Base-by-base conservation (phyloP, 2,888 invertebrate species). In the Neuroscelio doddi region DNA sequence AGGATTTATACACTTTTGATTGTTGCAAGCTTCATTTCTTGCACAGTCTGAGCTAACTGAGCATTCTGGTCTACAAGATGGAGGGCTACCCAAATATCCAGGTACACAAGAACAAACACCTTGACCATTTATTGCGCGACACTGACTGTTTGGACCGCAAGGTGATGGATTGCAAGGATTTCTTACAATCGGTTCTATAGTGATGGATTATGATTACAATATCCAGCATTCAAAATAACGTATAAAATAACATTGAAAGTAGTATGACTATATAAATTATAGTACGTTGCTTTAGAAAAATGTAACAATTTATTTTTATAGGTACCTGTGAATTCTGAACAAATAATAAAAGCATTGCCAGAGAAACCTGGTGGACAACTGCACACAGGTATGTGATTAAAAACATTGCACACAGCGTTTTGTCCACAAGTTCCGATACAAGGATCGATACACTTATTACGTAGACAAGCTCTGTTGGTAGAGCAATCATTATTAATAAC, bases 351-450 rank as follows among this genome's bases (percentile, higher is more conserved):
- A 65, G 92, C 90, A 83, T 92, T 91, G 69, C 92, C 92, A 44
- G 88, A 86, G 75, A 86, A 90, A 65, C 90, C 89, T 72, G 87
- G 85, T 1, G 90, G 89, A 78, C 92, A 92, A 57, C 87, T 88
- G 57, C 91, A 91, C 76, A 89, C 89, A 9, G 90, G 90, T 59
- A 91, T 87, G 73, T 91, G 91, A 76, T 90, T 91, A 69, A 88
- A 87, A 26, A 90, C 89, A 64, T 73, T 73, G 44, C 80, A 81
- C 16, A 72, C 8, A 7, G 87, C 93, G 78, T 91, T 92, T 36
- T 47, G 47, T 0, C 93, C 94, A 80, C 95, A 95, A 15, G 91
- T 92, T 63, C 91, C 91, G 5, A 91, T 89, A 74, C 95, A 94
- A 42, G 94, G 94, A 80, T 93, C 91, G 42, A 72, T 59, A 61